Percentiles rank a stretch among this genome's conserved stretches.
Conservation (phyloP, 2,888 invertebrate genomes). For the Laspeyria flexula region DNA sequence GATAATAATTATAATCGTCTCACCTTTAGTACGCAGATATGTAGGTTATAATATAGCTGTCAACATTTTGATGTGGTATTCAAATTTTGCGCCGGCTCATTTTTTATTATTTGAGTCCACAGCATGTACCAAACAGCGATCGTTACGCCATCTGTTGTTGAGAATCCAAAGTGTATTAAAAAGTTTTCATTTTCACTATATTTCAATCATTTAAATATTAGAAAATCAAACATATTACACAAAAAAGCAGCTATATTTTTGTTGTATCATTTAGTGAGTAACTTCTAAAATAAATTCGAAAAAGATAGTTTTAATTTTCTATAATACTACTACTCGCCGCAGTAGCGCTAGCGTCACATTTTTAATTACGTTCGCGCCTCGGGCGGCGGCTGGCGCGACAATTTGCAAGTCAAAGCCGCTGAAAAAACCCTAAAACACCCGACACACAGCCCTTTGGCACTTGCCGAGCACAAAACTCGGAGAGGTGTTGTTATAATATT, state of each 20-base stretch:
- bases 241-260: too few relatives aligned
- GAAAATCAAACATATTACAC: too few relatives aligned
- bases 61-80: too few relatives aligned
- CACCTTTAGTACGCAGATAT: too few relatives aligned
- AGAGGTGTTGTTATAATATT: conserved; percentile 4
- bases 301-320: too few relatives aligned
- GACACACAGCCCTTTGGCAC: conserved; percentile 80
- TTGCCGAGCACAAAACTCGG: conserved; percentile 50
- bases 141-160: conserved; percentile 24
- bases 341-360: conserved; percentile 59
- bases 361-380: conserved; percentile 70
- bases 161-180: neutral
- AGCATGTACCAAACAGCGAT: too few relatives aligned
- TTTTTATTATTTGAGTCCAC: too few relatives aligned
- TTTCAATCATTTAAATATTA: too few relatives aligned
- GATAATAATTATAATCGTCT: too few relatives aligned
- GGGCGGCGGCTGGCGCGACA: conserved; percentile 60
- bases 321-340: conserved; percentile 57
- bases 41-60: too few relatives aligned
- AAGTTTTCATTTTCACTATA: neutral
- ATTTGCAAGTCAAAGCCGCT: conserved; percentile 85
- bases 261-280: neutral
- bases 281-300: neutral
- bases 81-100: too few relatives aligned
- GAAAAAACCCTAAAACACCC: conserved; percentile 84